Evolutionary conservation across 2,113 vertebrate genomes (phyloP), one percentile per base, ranked within the genome.

Genomic region (Ophiodon elongatus): DNA sequence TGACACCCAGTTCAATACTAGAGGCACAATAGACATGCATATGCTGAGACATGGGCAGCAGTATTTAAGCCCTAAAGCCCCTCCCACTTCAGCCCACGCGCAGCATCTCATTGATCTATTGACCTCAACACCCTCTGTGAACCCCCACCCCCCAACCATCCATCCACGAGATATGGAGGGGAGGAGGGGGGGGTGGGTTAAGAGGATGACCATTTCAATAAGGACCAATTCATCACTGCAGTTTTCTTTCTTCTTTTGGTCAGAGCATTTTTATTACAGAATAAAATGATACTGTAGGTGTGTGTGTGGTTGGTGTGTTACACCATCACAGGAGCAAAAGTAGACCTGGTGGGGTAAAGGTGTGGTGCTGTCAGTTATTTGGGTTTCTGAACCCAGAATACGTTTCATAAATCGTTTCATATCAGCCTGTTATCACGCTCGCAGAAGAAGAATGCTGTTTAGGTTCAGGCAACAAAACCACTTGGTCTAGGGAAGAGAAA

Each of bases 71-170:
- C 41, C 33, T 47, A 14, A 47, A 54, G 65, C 79, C 79, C 79
- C 50, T 59, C 57, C 25, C 72, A 54, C 66, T 56, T 33, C 56
- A 52, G 71, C 67, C 47, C 41, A 43, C 11, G 6, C 71, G 63
- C 87, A 77, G 90, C 87, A 91, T 94, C 89, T 92, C 87, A 93
- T 94, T 94, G 91, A 94, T 89, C 91, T 91, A 73, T 68, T 95
- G 92, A 92, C 91, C 91, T 76, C 29, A 50, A 65, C 79, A 70
- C 65, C 77, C 64, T 21, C 13, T 60, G 8, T 81, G 76, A 88
- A 70, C 82, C 80, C 21, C 6, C 47, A 54, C 59, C 82, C 67
- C 62, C 62, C 67, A 79, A 35, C 62, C 65, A 68, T 23, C 72
- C 59, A 47, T 25, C 37, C 66, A 23, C 56, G 47, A 39, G 52